Evolutionary conservation across 2,113 vertebrate genomes (phyloP).

Genomic region (Taurulus bubalis): DNA sequence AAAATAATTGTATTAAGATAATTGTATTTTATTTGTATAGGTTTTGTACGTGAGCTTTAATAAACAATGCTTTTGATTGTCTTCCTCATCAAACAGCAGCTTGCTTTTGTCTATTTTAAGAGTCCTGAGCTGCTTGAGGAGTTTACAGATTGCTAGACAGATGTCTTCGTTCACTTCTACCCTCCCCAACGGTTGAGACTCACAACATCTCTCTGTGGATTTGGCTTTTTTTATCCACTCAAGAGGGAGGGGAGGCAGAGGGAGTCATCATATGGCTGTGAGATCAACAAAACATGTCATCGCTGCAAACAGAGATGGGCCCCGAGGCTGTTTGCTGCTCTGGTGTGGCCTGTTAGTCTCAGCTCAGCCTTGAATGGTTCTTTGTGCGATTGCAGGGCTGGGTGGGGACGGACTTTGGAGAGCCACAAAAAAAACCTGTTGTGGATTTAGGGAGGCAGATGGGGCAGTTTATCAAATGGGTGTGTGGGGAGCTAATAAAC

Average conservation of each 20-base stretch:
- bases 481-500: conserved; percentile 65
- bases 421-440: conserved; percentile 68
- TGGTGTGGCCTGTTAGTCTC: conserved; percentile 53
- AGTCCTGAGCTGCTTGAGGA: conserved; percentile 44
- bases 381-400: conserved; percentile 64
- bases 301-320: conserved; percentile 49
- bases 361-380: conserved; percentile 70
- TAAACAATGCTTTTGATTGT: conserved; percentile 19
- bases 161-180: conserved; percentile 47
- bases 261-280: conserved; percentile 49
- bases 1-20: neutral
- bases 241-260: neutral
- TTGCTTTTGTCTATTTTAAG: conserved; percentile 43
- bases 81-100: conserved; percentile 16
- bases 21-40: neutral
- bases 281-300: conserved; percentile 70
- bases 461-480: conserved; percentile 61
- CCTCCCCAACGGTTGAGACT: conserved; percentile 41
- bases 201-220: conserved; percentile 50
- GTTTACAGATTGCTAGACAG: conserved; percentile 61
- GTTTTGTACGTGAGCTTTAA: neutral
- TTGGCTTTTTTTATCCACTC: conserved; percentile 45
- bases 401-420: conserved; percentile 45
- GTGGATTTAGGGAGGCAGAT: conserved; percentile 67
- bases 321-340: conserved; percentile 50